Evolutionary conservation across 2,888 invertebrate genomes (phyloP), one percentile per base, ranked within the genome.

Genomic region (Noctua janthina): DNA sequence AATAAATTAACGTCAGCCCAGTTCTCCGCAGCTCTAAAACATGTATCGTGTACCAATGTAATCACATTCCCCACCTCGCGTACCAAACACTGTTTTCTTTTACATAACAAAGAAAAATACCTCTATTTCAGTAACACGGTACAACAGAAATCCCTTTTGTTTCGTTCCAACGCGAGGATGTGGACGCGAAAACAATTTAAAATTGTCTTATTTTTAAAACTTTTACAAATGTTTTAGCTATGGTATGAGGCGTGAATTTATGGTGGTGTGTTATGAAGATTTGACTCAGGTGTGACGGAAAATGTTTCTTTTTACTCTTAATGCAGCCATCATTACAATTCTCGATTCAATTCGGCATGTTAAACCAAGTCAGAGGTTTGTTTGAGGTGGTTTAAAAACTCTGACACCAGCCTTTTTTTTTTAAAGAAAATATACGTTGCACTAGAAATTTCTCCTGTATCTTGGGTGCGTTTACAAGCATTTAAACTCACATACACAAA

Each of bases 131-230:
- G 73, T 71, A 84, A 87, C 80, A 74, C 71, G 74, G 62, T 78
- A 49, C 73, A 82, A 87, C 78, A 81, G 81, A 87, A 84, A 89
- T 89, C 79, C 82, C 73, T 78, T 89, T 88, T 87, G 81, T 89
- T 88, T 85, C 82, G 82, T 74, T 72, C 74, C 79, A 73, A 56
- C 78, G 81, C 76, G 68, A 20, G 75, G 49, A 51, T 70, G 83
- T 75, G 82, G 80, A 79, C 75, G 71, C 46, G 78, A 74, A 82
- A 82, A 82, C 85, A 78, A 87, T 88, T 84, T 82, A 10, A 89
- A 88, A 85, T 82, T 79, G 87, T 89, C 87, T 89, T 87, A 87
- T 87, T 89, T 89, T 84, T 83, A 79, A 88, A 85, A 84, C 29
- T 78, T 78, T 74, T 71, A 75, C 77, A 77, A 85, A 87, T 75